These are phyloP conservation scores for Spheniscus mendiculus DNA, from an alignment of 2,113 vertebrate genomes.

Conservation along the genomic window DNA sequence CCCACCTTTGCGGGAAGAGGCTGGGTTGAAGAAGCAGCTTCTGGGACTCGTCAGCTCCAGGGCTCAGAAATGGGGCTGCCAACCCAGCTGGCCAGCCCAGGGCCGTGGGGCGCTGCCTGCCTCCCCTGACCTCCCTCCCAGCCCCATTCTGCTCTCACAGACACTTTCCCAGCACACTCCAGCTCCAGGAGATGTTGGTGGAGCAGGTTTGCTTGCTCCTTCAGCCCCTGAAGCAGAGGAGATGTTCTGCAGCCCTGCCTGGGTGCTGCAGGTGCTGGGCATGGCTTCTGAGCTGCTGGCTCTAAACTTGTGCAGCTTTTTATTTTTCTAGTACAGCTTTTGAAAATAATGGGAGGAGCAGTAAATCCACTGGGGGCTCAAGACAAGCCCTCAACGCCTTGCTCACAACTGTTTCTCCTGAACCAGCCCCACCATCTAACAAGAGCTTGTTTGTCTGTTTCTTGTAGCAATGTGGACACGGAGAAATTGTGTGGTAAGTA, in stretches of 20 bases:
- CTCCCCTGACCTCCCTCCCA: background rate
- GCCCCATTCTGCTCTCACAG: background rate
- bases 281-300: background rate
- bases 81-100: background rate
- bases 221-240: background rate
- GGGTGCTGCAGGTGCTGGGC: background rate
- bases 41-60: background rate
- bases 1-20: background rate
- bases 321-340: background rate
- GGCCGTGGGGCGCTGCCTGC: fast-evolving
- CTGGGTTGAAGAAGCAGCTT: background rate
- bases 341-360: background rate
- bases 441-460: background rate
- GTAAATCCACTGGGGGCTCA: background rate
- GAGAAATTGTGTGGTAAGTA: conserved; percentile 93
- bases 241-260: background rate
- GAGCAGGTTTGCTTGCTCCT: background rate
- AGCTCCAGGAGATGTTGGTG: background rate
- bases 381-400: background rate
- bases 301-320: background rate
- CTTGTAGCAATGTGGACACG: conserved; percentile 90
- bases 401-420: background rate
- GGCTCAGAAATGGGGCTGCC: background rate
- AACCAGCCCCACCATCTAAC: background rate
- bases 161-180: background rate